Percentiles rank a stretch among this genome's conserved stretches.
Conservation (phyloP, 2,113 vertebrate species). For the Crypturellus undulatus region DNA sequence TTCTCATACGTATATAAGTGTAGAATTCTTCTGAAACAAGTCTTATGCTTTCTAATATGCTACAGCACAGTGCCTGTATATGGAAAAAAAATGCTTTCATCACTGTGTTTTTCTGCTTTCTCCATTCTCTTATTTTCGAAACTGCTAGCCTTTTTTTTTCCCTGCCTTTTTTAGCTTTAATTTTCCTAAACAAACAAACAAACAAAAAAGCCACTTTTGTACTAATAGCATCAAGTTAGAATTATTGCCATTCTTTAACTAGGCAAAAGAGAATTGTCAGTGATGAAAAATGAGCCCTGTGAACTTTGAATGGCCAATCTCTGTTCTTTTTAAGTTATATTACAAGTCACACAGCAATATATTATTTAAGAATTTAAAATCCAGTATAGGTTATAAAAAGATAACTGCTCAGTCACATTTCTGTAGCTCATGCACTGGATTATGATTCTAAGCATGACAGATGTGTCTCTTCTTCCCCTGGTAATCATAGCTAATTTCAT, state of each 20-base stretch:
- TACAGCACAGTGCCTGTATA: background rate
- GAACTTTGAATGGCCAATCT: background rate
- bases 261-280: background rate
- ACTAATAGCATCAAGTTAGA: background rate
- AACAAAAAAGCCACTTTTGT: background rate
- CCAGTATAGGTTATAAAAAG: background rate
- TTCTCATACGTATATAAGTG: background rate
- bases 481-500: background rate
- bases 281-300: background rate
- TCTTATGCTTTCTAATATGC: background rate
- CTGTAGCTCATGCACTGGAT: background rate
- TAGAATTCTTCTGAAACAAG: background rate
- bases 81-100: background rate
- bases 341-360: background rate
- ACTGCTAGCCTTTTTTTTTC: background rate
- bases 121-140: background rate
- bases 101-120: background rate
- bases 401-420: background rate
- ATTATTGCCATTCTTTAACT: background rate
- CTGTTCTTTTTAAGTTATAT: background rate
- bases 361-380: background rate
- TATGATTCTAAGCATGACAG: background rate
- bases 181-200: background rate
- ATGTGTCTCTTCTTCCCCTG: background rate
- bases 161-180: background rate